phyloP scores from a whole-genome alignment of 2,888 invertebrate genomes.

The Drosophila demipolita region DNA sequence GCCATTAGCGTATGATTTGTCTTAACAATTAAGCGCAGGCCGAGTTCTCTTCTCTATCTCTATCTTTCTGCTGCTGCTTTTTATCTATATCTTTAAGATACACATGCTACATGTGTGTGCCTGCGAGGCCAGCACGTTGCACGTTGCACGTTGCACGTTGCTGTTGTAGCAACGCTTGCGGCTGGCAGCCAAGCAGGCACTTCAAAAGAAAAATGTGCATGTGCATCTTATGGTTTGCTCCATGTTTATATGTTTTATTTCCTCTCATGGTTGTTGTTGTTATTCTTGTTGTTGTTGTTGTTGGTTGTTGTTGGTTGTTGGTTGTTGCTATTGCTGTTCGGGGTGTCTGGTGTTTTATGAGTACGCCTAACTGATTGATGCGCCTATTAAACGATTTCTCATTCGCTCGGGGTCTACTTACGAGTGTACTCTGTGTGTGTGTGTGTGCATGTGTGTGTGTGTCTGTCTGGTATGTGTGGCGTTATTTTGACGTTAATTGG shows the following conservation, averaged over 20 bases:
- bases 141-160: background rate
- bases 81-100: constrained; percentile 61
- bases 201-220: constrained; percentile 73
- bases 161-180: constrained; percentile 46
- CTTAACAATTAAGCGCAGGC: constrained; percentile 77
- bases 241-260: constrained; percentile 67
- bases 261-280: constrained; percentile 40
- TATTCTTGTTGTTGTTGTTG: background rate
- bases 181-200: constrained; percentile 58
- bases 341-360: constrained; percentile 70
- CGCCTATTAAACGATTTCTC: constrained; percentile 76
- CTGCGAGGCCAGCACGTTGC: background rate
- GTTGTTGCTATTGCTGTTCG: constrained; percentile 27
- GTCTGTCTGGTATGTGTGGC: constrained; percentile 38
- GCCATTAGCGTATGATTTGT: constrained; percentile 81
- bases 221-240: constrained; percentile 48
- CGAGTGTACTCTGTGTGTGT: constrained; percentile 17
- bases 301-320: constrained; percentile 9
- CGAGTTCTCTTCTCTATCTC: background rate
- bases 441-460: background rate
- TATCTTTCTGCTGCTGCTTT: constrained; percentile 12
- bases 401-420: constrained; percentile 50
- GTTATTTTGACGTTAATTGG: constrained; percentile 76
- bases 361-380: constrained; percentile 74
- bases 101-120: constrained; percentile 42